These are phyloP conservation scores for Petrophora chlorosata DNA, from an alignment of 2,888 invertebrate species.

Conservation along the genomic window DNA sequence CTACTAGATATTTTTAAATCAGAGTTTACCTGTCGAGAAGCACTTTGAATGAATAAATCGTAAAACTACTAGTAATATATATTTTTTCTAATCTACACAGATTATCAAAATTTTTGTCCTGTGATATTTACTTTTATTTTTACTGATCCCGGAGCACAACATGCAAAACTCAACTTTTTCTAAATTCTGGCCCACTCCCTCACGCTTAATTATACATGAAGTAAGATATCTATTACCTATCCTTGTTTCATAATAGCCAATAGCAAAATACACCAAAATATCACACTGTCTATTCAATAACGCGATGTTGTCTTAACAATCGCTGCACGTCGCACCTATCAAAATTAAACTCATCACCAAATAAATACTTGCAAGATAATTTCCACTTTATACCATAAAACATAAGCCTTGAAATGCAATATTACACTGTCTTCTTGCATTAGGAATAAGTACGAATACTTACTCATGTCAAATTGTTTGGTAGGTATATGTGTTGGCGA, in stretches of 20 bases:
- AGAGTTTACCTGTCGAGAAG: too few species aligned
- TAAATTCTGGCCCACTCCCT: too few species aligned
- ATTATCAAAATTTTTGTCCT: too few species aligned
- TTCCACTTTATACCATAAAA: neutral
- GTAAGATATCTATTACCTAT: neutral
- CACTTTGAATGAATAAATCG: too few species aligned
- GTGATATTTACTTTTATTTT: too few species aligned
- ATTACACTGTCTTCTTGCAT: neutral
- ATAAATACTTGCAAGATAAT: neutral
- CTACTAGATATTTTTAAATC: too few species aligned
- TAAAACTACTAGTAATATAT: too few species aligned
- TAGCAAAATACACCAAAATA: neutral
- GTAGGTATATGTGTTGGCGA: constrained; percentile 16
- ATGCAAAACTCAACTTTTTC: too few species aligned
- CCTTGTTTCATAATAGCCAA: constrained; percentile 10
- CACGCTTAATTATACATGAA: too few species aligned
- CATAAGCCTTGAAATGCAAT: neutral
- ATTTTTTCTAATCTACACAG: too few species aligned
- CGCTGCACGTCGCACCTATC: constrained; percentile 29
- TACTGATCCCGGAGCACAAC: too few species aligned
- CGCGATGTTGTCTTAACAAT: constrained; percentile 34
- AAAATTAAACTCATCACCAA: constrained; percentile 20
- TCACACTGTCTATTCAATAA: constrained; percentile 21
- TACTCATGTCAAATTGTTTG: constrained; percentile 7
- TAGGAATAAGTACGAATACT: neutral